Conservation (phyloP, 2,113 vertebrate genomes). For the Chionodraco myersi region DNA sequence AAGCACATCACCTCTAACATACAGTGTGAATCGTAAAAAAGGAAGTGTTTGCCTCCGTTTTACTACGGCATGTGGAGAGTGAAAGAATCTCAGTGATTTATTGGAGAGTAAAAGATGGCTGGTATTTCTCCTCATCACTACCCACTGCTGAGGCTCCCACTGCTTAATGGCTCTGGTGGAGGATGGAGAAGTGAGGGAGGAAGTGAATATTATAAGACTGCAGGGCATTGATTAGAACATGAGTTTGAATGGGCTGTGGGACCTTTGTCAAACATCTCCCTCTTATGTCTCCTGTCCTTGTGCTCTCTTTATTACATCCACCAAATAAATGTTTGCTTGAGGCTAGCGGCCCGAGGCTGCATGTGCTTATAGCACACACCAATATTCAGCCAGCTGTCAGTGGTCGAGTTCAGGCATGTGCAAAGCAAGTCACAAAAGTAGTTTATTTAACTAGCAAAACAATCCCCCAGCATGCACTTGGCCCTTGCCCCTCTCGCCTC, state of each 20-base stretch:
- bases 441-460: too few relatives aligned
- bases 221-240: constrained; percentile 9
- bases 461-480: too few relatives aligned
- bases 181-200: constrained; percentile 14
- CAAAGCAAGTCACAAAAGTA: too few relatives aligned
- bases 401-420: neutral
- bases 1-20: constrained; percentile 39
- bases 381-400: neutral
- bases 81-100: constrained; percentile 53
- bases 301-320: neutral
- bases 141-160: constrained; percentile 17
- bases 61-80: constrained; percentile 36
- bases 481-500: too few relatives aligned
- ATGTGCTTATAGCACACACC: neutral
- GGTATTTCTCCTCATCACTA: constrained; percentile 35
- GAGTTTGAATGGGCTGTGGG: neutral
- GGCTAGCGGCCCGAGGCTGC: neutral
- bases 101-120: constrained; percentile 35
- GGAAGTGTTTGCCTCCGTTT: constrained; percentile 59
- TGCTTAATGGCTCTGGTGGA: constrained; percentile 35
- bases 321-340: neutral
- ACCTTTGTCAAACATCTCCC: neutral
- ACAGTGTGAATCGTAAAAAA: constrained; percentile 50
- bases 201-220: constrained; percentile 4
- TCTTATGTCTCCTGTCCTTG: neutral